Evolutionary conservation across 2,113 vertebrate species (phyloP), one percentile per base, ranked within the genome.

Genomic region (Sprattus sprattus): DNA sequence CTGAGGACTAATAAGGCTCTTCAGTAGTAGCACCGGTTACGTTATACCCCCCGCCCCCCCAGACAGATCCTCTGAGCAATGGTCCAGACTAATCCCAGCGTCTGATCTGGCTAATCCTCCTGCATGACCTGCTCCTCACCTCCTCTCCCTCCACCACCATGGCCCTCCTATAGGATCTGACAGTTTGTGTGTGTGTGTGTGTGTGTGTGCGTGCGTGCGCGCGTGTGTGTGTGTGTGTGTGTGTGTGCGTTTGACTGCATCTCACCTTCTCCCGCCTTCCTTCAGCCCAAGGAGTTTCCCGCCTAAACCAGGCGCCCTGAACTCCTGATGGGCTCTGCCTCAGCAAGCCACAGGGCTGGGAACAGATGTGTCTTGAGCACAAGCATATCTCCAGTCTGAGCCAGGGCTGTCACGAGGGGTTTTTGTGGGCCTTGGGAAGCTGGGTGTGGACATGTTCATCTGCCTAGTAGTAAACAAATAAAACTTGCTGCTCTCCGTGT

Each of bases 31-130:
- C 49, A 39, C 45, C 82, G 81, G 80, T 46, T 83, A 46, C 45
- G 82, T 88, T 87, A 83, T 85, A 85, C 10, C 4, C 25, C 71
- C 71, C 60, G 1, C 60, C 64, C 25, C 32, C 11, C 71, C 84
- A 88, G 88, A 88, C 89, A 86, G 87, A 86, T 78, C 85, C 71
- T 60, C 28, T 54, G 67, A 86, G 28, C 49, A 85, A 64, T 44
- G 52, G 88, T 81, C 87, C 87, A 10, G 78, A 86, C 71, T 94
- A 94, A 95, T 94, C 94, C 91, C 52, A 45, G 67, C 47, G 89
- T 94, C 89, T 93, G 92, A 95, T 93, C 91, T 78, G 86, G 88
- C 89, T 95, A 94, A 95, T 95, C 94, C 91, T 44, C 81, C 45
- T 32, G 81, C 83, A 54, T 87, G 87, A 91, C 80, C 71, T 82